Conservation (phyloP, 2,888 invertebrate genomes). For the Anarsia innoxiella region DNA sequence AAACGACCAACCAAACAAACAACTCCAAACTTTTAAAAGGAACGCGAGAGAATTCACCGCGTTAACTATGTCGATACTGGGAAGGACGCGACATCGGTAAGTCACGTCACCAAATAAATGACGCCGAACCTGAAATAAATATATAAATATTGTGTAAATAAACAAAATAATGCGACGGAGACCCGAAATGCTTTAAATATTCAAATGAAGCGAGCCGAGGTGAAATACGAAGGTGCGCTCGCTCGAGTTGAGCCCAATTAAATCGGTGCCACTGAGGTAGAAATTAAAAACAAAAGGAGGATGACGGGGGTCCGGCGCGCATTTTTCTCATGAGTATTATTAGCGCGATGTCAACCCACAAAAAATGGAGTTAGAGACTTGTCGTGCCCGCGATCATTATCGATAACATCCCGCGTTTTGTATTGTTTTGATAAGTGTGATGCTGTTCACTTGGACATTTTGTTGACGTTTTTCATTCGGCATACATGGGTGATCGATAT, state of each 20-base stretch:
- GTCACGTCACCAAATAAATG: slow-evolving; percentile 74
- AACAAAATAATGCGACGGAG: slow-evolving; percentile 66
- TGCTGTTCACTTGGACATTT: slow-evolving; percentile 47
- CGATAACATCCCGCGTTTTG: slow-evolving; percentile 70
- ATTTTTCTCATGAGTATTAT: slow-evolving; percentile 76
- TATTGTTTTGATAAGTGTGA: slow-evolving; percentile 73
- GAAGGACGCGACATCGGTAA: slow-evolving; percentile 74
- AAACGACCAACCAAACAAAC: slow-evolving; percentile 58
- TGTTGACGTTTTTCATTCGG: slow-evolving; percentile 61
- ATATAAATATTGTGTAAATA: slow-evolving; percentile 74
- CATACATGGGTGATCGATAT: slow-evolving; percentile 58
- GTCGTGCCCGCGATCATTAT: slow-evolving; percentile 66
- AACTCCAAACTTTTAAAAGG: slow-evolving; percentile 66
- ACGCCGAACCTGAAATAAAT: slow-evolving; percentile 66
- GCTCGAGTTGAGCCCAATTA: slow-evolving; percentile 73
- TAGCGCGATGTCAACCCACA: slow-evolving; percentile 73
- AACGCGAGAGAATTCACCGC: slow-evolving; percentile 70
- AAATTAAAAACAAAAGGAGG: slow-evolving; percentile 75
- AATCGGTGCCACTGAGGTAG: slow-evolving; percentile 76
- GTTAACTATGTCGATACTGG: slow-evolving; percentile 74
- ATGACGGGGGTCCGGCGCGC: slow-evolving; percentile 68
- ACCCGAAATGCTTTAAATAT: slow-evolving; percentile 74
- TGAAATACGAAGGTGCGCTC: slow-evolving; percentile 74
- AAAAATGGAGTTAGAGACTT: slow-evolving; percentile 68
- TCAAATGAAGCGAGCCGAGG: slow-evolving; percentile 73